These are phyloP conservation scores for Pemphigus obesinymphae DNA, from an alignment of 1,140 invertebrate genomes.

Conservation along the genomic window DNA sequence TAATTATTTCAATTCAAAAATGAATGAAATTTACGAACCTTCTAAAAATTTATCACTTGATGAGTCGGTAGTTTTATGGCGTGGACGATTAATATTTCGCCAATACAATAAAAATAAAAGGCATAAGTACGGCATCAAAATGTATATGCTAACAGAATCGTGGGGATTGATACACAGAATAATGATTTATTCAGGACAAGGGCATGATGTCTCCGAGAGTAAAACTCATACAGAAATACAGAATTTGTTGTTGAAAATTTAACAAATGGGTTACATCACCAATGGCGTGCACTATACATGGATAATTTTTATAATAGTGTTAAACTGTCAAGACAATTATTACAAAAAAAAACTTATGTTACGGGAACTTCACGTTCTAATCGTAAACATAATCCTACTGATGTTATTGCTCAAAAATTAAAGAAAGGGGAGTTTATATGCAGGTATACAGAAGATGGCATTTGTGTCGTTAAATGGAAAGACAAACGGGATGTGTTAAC, in stretches of 20 bases:
- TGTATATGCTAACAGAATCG: not conserved
- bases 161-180: not conserved
- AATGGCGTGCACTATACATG: not conserved
- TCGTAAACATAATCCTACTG: not conserved
- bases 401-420: not conserved
- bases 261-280: not conserved
- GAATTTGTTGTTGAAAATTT: not conserved
- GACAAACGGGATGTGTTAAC: conserved; percentile 48
- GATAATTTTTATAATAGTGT: not conserved
- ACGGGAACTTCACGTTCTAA: not conserved
- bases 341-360: not conserved
- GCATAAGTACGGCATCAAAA: not conserved
- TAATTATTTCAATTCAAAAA: not conserved
- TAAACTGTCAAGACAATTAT: not conserved
- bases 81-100: not conserved
- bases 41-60: not conserved
- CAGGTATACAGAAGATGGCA: not conserved
- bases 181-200: too few species aligned
- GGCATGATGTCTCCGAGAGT: too few species aligned
- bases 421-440: not conserved
- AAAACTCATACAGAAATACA: not conserved
- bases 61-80: not conserved
- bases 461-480: conserved; percentile 48
- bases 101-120: conserved; percentile 12
- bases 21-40: not conserved